phyloP scores from a whole-genome alignment of 1,140 invertebrate genomes.

The Cyphomyrmex costatus region DNA sequence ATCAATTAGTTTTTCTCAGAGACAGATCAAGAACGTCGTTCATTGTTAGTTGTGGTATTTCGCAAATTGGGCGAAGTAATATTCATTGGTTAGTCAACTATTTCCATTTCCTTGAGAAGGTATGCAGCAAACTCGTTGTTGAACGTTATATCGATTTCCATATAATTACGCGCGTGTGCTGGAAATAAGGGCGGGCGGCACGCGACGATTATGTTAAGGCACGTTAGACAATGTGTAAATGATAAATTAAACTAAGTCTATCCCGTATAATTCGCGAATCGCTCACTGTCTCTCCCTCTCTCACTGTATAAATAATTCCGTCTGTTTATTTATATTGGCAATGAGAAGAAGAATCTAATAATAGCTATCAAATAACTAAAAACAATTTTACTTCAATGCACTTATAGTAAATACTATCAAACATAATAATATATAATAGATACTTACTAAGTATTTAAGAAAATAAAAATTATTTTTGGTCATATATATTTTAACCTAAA shows the following conservation, averaged over 20 bases:
- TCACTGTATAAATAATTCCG: neutral
- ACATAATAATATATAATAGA: no score
- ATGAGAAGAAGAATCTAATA: no score
- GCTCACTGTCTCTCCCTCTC: neutral
- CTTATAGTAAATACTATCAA: no score
- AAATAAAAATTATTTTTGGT: no score
- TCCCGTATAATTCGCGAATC: neutral
- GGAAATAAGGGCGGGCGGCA: slow-evolving; percentile 50
- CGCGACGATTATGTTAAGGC: slow-evolving; percentile 50
- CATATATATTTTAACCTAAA: no score
- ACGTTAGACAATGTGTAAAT: slow-evolving; percentile 59
- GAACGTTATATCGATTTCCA: slow-evolving; percentile 57
- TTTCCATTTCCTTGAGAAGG: slow-evolving; percentile 37
- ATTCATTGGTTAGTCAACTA: slow-evolving; percentile 36
- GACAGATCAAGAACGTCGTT: neutral
- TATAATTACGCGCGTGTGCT: slow-evolving; percentile 55
- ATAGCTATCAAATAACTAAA: no score
- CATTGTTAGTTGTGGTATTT: neutral
- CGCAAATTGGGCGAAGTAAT: slow-evolving; percentile 12
- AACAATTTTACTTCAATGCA: no score
- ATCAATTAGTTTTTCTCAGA: neutral
- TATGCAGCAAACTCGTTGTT: slow-evolving; percentile 17
- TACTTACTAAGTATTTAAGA: no score
- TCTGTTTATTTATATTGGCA: no score
- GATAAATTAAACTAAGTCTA: slow-evolving; percentile 58